Evolutionary conservation across 2,113 vertebrate genomes (phyloP), one percentile per base, ranked within the genome.

Genomic region (Alectura lathami): DNA sequence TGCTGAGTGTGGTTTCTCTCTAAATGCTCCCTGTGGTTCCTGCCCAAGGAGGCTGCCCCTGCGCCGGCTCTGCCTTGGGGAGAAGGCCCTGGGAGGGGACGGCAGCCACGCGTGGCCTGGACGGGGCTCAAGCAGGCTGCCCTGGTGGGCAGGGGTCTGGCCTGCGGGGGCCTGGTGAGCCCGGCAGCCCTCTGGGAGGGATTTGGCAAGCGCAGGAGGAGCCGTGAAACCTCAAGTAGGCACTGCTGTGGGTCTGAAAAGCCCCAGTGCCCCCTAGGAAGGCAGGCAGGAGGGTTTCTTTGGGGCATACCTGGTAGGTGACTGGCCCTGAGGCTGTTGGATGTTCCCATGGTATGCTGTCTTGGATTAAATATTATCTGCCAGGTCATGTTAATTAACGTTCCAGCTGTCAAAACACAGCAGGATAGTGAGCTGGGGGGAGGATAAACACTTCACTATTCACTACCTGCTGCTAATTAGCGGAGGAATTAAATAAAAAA

Each of bases 401-500:
- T 92, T 80, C 81, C 87, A 94, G 96, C 97, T 98, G 97, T 95
- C 97, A 97, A 96, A 96, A 94, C 96, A 78, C 95, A 96, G 93
- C 50, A 53, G 91, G 94, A 83, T 89, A 72, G 97, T 74, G 77
- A 96, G 70, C 92, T 54, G 66, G 91, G 88, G 88, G 91, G 80
- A 96, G 95, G 95, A 96, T 94, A 97, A 98, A 97, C 97, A 97
- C 89, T 97, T 97, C 96, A 80, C 92, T 96, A 94, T 96, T 96
- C 95, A 91, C 88, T 86, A 94, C 91, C 90, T 94, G 91, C 96
- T 97, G 96, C 88, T 97, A 97, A 98, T 98, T 98, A 97, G 93
- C 36, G 83, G 73, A 94, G 50, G 77, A 96, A 92, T 90, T 83
- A 90, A 93, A 95, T 23, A 27, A 45, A 48, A 29, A 75, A 51